Conservation (phyloP, 2,888 invertebrate species). For the Lepeophtheirus nordmannii region DNA sequence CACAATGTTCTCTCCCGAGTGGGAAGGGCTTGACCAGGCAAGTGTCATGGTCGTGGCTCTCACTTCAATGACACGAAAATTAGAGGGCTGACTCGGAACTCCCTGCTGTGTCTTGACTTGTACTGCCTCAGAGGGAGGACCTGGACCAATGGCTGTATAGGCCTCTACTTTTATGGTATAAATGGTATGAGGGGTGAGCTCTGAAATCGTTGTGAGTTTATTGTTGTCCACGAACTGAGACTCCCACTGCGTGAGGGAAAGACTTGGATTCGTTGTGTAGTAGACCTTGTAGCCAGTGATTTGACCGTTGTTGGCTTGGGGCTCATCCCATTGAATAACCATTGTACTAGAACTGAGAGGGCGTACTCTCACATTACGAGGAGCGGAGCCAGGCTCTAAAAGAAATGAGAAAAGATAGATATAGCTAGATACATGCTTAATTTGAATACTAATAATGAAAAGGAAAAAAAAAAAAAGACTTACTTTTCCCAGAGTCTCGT, state of each 20-base stretch:
- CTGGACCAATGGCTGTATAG: slow-evolving; percentile 82
- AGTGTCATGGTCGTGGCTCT: slow-evolving; percentile 80
- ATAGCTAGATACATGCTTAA: no score
- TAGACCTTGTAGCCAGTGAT: slow-evolving; percentile 94
- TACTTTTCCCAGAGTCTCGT: slow-evolving; percentile 5
- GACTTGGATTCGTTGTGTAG: slow-evolving; percentile 75
- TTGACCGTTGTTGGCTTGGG: slow-evolving; percentile 91
- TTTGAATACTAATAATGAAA: no score
- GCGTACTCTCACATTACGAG: slow-evolving; percentile 78
- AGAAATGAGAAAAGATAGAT: slow-evolving; percentile 19
- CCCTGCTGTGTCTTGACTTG: slow-evolving; percentile 47
- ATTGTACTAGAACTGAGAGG: slow-evolving; percentile 88
- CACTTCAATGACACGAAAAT: slow-evolving; percentile 66
- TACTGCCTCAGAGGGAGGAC: slow-evolving; percentile 88
- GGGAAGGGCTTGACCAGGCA: slow-evolving; percentile 79
- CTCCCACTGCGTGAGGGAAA: slow-evolving; percentile 75
- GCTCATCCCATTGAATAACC: slow-evolving; percentile 95
- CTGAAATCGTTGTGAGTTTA: slow-evolving; percentile 77
- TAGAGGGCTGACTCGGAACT: slow-evolving; percentile 91
- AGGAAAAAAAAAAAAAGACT: not conserved
- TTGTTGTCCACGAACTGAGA: slow-evolving; percentile 85
- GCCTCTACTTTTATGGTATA: slow-evolving; percentile 89
- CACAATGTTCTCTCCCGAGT: slow-evolving; percentile 78
- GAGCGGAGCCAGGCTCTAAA: slow-evolving; percentile 86
- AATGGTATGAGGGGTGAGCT: slow-evolving; percentile 74